Percentiles rank a stretch among this genome's conserved stretches.
These are phyloP conservation scores for Episyrphus balteatus DNA, from an alignment of 1,140 invertebrate genomes.

Conservation along the genomic window DNA sequence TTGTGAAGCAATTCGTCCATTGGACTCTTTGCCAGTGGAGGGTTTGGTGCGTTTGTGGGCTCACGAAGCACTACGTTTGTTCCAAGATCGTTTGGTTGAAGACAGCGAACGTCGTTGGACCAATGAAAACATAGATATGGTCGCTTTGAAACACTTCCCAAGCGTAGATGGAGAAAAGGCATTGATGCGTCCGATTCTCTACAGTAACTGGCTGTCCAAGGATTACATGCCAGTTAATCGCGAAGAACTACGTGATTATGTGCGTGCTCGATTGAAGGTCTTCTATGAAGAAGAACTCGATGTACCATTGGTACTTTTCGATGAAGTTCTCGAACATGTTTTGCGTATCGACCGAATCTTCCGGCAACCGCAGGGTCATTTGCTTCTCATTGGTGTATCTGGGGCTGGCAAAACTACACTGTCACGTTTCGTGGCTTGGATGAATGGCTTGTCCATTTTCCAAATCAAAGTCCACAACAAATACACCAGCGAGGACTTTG, in stretches of 20 bases:
- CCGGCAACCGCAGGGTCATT: slow-evolving; percentile 94
- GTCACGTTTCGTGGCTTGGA: slow-evolving; percentile 98
- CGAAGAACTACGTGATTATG: slow-evolving; percentile 91
- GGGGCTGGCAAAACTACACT: slow-evolving; percentile 98
- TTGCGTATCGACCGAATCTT: slow-evolving; percentile 97
- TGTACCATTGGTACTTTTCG: slow-evolving; percentile 94
- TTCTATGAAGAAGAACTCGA: slow-evolving; percentile 99
- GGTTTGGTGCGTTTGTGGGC: slow-evolving; percentile 95
- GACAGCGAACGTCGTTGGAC: slow-evolving; percentile 95
- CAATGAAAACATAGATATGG: slow-evolving; percentile 92
- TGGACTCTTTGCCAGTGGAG: slow-evolving; percentile 85
- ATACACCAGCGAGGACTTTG: slow-evolving; percentile 96
- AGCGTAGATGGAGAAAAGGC: slow-evolving; percentile 76
- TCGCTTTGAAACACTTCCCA: slow-evolving; percentile 93
- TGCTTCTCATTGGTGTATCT: slow-evolving; percentile 92
- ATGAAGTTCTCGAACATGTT: slow-evolving; percentile 98
- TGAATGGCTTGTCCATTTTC: slow-evolving; percentile 98
- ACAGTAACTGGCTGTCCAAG: slow-evolving; percentile 98
- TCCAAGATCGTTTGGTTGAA: slow-evolving; percentile 93
- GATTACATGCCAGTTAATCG: slow-evolving; percentile 95
- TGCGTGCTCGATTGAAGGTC: slow-evolving; percentile 92
- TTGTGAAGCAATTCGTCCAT: slow-evolving; percentile 91
- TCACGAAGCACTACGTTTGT: slow-evolving; percentile 93
- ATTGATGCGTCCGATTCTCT: slow-evolving; percentile 72
- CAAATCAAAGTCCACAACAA: slow-evolving; percentile 99